Evolutionary conservation across 53 echinoderm and acorn worm genomes (phyloP).

Genomic region (Stichopus horrens): DNA sequence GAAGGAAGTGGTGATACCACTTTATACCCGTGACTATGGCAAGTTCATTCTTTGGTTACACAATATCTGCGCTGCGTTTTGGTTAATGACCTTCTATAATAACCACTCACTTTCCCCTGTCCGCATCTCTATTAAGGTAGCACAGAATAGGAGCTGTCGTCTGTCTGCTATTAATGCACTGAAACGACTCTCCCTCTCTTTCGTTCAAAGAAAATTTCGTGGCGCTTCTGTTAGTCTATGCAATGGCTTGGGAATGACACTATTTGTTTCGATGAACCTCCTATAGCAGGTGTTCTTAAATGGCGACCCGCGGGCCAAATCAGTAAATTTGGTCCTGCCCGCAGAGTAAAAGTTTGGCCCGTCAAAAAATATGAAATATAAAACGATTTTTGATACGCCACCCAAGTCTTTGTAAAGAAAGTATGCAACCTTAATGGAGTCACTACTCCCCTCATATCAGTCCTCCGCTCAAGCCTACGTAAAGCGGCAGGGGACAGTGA

Average conservation of each 20-base stretch:
- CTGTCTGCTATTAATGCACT: slow-evolving; percentile 35
- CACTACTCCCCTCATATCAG: no score
- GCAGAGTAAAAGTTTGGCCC: no score
- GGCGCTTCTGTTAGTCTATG: slow-evolving; percentile 54
- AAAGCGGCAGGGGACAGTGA: no score
- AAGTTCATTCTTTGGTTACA: slow-evolving; percentile 49
- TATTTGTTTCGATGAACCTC: slow-evolving; percentile 49
- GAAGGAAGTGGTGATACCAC: slow-evolving; percentile 32
- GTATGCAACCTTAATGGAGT: no score
- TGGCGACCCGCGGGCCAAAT: no score
- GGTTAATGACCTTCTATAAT: slow-evolving; percentile 51
- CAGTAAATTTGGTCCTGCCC: no score
- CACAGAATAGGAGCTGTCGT: slow-evolving; percentile 50
- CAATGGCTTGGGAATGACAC: slow-evolving; percentile 48
- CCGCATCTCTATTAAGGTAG: slow-evolving; percentile 47
- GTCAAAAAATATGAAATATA: no score
- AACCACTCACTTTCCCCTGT: slow-evolving; percentile 49
- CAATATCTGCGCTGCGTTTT: slow-evolving; percentile 62
- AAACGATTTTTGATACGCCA: no score
- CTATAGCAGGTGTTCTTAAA: no score
- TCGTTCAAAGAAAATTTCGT: slow-evolving; percentile 43
- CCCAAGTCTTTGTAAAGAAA: no score
- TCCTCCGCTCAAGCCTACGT: no score
- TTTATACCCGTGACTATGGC: slow-evolving; percentile 36
- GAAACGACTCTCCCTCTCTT: slow-evolving; percentile 43